Base-by-base conservation (phyloP, 2,888 invertebrate species). In the Caenorhabditis becei region DNA sequence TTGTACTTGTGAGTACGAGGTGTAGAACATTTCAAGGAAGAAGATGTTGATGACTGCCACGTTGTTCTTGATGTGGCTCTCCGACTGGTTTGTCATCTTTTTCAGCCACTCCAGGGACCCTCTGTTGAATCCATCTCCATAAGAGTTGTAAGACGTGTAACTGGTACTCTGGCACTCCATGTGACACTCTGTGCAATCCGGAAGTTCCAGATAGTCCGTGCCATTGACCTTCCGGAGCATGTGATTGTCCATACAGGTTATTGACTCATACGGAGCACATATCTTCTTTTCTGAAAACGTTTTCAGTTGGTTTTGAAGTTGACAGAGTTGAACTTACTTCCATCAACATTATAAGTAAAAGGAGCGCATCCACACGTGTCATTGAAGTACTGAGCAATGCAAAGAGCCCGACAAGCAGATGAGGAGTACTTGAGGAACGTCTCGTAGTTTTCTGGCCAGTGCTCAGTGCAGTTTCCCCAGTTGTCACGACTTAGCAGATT, bases 11-110 rank as follows among this genome's bases (percentile, higher is more conserved):
- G 83, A 82, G 77, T 89, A 89, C 35, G 89, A 85, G 1, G 89
- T 89, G 63, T 88, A 89, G 62, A 84, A 70, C 85, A 89, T 86
- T 51, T 89, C 89, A 10, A 89, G 82, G 74, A 86, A 89, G 80
- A 87, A 89, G 20, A 89, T 83, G 78, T 88, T 87, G 41, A 89
- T 85, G 14, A 86, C 83, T n/a, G 87, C 85, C 54, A 87, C 85
- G 49, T 88, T 87, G 44, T 82, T 67, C 14, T 83, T 86, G 69
- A 86, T 75, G 49, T 78, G 69, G n/a, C 44, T 71, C 18, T 78
- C 74, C 24, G 58, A 49, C 11, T 53, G 59, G 24, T 75, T 75
- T 51, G 66, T 66, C 80, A 77, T 58, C n/a, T 77, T 59, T 20
- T 69, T 71, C 53, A 88, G 44, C 85, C 86, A 89, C 4, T 82